phyloP scores from a whole-genome alignment of 2,797 vertebrate genomes.

The Danio aesculapii region DNA sequence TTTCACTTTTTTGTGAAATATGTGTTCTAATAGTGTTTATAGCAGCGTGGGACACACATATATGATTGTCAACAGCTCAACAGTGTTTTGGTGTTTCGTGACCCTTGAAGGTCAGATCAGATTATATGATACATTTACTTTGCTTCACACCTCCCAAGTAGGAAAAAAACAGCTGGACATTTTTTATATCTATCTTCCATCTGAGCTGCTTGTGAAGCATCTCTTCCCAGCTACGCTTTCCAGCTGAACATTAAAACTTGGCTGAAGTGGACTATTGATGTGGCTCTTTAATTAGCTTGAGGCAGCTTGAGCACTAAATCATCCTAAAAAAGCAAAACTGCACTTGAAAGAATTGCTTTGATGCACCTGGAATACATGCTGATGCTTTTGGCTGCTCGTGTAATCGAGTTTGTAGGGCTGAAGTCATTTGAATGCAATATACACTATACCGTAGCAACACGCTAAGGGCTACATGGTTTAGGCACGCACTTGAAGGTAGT shows the following conservation, averaged over 20 bases:
- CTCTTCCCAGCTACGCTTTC: conserved; percentile 45
- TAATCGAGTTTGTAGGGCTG: conserved; percentile 48
- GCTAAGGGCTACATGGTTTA: neutral
- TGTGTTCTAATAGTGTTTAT: too few relatives aligned
- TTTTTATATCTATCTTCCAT: neutral
- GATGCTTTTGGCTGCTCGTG: conserved; percentile 63
- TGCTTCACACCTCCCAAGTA: neutral
- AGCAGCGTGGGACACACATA: too few relatives aligned
- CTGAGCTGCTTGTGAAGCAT: neutral
- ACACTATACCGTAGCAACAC: conserved; percentile 15
- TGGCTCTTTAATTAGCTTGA: conserved; percentile 68
- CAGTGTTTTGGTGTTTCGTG: too few relatives aligned
- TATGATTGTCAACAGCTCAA: too few relatives aligned
- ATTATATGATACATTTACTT: conserved; percentile 10
- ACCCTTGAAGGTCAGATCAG: neutral
- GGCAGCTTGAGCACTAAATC: conserved; percentile 65
- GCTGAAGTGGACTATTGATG: conserved; percentile 72
- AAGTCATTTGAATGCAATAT: conserved; percentile 39
- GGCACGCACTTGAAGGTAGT: neutral
- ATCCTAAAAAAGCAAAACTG: conserved; percentile 75
- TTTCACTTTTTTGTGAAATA: too few relatives aligned
- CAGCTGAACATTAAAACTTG: conserved; percentile 69
- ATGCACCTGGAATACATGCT: conserved; percentile 73
- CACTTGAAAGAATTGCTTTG: conserved; percentile 75
- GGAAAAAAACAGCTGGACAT: neutral